Percentiles rank a stretch among this genome's conserved stretches.
phyloP scores from a whole-genome alignment of 2,113 vertebrate genomes.

The Alethe diademata region DNA sequence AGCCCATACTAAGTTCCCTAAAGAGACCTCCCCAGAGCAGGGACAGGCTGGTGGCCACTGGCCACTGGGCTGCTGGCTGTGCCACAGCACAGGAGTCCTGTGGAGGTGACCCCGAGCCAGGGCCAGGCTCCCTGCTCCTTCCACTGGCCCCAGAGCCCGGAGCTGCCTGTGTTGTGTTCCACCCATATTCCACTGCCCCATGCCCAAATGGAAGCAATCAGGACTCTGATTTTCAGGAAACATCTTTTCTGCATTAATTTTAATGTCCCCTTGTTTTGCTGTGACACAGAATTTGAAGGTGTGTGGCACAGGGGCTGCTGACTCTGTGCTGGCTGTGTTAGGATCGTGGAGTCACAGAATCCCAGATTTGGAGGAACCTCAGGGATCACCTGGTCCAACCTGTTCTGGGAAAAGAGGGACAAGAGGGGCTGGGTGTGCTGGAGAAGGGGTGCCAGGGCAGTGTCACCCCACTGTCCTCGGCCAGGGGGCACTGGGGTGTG shows the following conservation, averaged over 20 bases:
- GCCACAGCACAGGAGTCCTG: accelerated
- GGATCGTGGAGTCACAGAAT: neutral
- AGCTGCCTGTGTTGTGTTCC: no score
- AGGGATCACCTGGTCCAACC: neutral
- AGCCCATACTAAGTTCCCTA: accelerated
- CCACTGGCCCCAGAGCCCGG: accelerated
- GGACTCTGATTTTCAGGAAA: neutral
- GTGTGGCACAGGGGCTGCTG: neutral
- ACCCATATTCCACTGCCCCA: accelerated
- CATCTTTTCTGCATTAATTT: accelerated
- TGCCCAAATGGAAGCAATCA: neutral
- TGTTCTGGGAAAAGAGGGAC: neutral
- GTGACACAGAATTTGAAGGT: neutral
- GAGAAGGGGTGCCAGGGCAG: neutral
- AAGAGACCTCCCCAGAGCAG: neutral
- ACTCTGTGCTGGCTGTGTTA: accelerated
- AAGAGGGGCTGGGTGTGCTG: neutral
- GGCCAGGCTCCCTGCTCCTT: neutral
- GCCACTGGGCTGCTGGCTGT: neutral
- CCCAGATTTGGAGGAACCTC: neutral
- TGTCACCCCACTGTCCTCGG: neutral
- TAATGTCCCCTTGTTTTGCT: neutral
- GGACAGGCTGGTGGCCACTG: accelerated
- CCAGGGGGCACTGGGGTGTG: neutral
- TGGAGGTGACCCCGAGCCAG: neutral